Base-by-base conservation (phyloP, 2,113 vertebrate genomes). In the Myocastor coypus region DNA sequence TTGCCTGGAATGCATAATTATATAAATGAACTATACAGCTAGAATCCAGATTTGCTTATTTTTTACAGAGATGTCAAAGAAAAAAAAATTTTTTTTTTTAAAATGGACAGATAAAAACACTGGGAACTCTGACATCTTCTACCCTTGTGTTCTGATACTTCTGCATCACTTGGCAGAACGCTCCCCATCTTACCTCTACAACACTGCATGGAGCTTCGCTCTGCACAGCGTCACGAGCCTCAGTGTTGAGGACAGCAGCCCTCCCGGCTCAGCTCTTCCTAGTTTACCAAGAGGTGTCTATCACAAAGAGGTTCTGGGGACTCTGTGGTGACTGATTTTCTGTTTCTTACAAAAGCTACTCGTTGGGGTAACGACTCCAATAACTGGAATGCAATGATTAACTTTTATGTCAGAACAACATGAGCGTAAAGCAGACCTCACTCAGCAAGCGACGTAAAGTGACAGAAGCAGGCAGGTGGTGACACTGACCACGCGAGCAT, bases 1-100 rank as follows among this genome's bases (percentile, higher is more conserved):
- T 68, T 87, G 26, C 20, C 12, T 86, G 22, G 16, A 92, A 96
- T 24, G 32, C 97, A 89, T 66, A 52, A 95, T 42, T 83, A 63
- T 26, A 66, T 64, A 77, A 87, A 83, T 40, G 7, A 37, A 80
- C 71, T 87, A 52, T 30, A 3, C 17, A 87, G 61, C 61, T 61
- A 92, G 61, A 93, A 92, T 28, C 55, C 5, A 91, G 46, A 63
- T 42, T 69, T 64, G 61, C 20, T 55, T 14, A 28, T 92, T 90
- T 96, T 50, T 37, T 55, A 7, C 7, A 87, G 30, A 28, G 16
- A 13, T 73, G 12, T 92, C 42, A 73, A 88, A 89, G 22, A 89
- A 95, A 87, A 50, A 12, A 71, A 34, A 34, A 26, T 73, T 69
- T 69, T 69, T 68, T 4, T 42, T 77, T 93, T 90, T 50, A 26